A percentile compares a stretch with the other conserved stretches of the same genome.
phyloP scores from a whole-genome alignment of 2,888 invertebrate genomes.

The Epinotia bilunana region DNA sequence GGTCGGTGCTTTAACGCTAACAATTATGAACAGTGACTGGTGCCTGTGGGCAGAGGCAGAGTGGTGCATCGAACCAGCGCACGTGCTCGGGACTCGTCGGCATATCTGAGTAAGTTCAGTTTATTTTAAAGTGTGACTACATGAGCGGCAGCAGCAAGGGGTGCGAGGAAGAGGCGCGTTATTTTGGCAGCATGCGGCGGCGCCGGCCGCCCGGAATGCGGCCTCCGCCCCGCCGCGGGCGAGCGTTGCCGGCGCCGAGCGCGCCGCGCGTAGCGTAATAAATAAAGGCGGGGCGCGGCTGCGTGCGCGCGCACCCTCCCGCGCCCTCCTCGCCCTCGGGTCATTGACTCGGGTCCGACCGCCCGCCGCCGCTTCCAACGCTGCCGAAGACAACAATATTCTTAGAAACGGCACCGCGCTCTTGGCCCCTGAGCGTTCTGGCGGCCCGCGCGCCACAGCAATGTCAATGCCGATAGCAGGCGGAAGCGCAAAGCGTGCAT shows the following conservation, averaged over 20 bases:
- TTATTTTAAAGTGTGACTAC: conserved; percentile 80
- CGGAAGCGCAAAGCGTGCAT: conserved; percentile 49
- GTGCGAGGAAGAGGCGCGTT: conserved; percentile 67
- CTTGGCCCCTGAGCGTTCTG: conserved; percentile 64
- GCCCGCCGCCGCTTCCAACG: conserved; percentile 62
- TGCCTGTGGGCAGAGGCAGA: conserved; percentile 64
- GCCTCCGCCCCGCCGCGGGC: conserved; percentile 79
- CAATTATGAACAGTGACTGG: conserved; percentile 71
- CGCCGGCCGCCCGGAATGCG: conserved; percentile 76
- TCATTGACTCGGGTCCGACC: conserved; percentile 75
- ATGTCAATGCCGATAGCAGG: conserved; percentile 77
- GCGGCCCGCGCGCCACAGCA: conserved; percentile 60
- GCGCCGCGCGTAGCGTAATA: conserved; percentile 82
- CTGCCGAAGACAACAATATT: conserved; percentile 71
- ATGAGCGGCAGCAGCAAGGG: conserved; percentile 52
- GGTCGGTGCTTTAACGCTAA: conserved; percentile 50
- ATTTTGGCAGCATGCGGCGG: conserved; percentile 70
- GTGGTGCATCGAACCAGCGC: conserved; percentile 69
- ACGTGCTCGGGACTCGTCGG: conserved; percentile 70
- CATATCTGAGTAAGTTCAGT: conserved; percentile 75
- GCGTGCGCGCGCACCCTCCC: conserved; percentile 83
- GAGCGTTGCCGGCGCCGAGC: conserved; percentile 61
- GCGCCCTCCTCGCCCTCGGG: conserved; percentile 72
- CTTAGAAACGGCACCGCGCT: conserved; percentile 68
- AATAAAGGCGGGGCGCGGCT: conserved; percentile 84